Evolutionary conservation across 1,140 invertebrate species (phyloP).

Genomic region (Epicauta chinensis): DNA sequence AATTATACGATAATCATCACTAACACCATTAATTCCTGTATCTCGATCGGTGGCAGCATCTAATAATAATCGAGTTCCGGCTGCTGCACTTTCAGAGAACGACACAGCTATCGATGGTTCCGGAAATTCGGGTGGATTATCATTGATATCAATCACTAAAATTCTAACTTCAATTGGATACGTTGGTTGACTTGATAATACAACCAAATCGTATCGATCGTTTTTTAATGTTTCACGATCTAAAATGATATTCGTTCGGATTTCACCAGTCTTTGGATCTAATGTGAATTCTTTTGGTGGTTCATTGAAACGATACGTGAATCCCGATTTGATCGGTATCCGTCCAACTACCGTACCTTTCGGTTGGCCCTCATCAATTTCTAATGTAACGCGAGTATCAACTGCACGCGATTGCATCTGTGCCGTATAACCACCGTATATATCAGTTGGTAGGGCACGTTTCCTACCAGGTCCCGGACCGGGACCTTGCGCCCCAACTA

Average conservation of each 20-base stretch:
- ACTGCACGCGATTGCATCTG: conserved; percentile 82
- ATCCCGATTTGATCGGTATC: conserved; percentile 80
- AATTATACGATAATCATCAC: conserved; percentile 81
- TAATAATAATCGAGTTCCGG: conserved; percentile 76
- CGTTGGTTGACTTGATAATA: conserved; percentile 85
- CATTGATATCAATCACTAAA: conserved; percentile 79
- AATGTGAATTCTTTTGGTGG: conserved; percentile 75
- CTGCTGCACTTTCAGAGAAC: conserved; percentile 85
- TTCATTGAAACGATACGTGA: conserved; percentile 88
- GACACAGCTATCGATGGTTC: conserved; percentile 77
- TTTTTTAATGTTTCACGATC: conserved; percentile 71
- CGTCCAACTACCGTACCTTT: conserved; percentile 73
- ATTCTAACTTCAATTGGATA: conserved; percentile 90
- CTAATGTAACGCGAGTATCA: conserved; percentile 77
- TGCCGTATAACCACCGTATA: conserved; percentile 42
- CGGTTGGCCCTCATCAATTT: conserved; percentile 76
- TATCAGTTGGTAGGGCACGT: conserved; percentile 36
- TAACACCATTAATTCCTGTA: conserved; percentile 76
- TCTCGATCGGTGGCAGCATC: conserved; percentile 85
- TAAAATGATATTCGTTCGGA: conserved; percentile 70
- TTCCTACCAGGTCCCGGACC: conserved; percentile 40
- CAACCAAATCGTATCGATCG: conserved; percentile 82
- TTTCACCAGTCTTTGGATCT: conserved; percentile 74
- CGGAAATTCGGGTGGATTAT: conserved; percentile 84
- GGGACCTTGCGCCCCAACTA: conserved; percentile 36